Percentiles rank a stretch among this genome's conserved stretches.
These are phyloP conservation scores for Laterallus jamaicensis DNA, from an alignment of 2,113 vertebrate genomes.

Conservation along the genomic window DNA sequence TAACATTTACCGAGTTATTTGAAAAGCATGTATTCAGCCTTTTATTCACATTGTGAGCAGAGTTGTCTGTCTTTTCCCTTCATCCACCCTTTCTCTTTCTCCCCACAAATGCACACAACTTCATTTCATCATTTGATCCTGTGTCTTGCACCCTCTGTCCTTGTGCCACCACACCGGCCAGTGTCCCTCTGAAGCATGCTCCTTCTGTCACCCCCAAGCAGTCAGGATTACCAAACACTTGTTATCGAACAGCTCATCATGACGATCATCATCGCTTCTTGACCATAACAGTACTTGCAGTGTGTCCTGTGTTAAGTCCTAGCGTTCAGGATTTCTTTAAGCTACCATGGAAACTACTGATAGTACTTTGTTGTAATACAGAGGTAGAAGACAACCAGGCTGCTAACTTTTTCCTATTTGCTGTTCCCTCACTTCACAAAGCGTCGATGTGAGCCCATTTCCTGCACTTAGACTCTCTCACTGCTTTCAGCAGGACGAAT, in stretches of 20 bases:
- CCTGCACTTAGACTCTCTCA: background rate
- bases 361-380: background rate
- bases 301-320: background rate
- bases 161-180: background rate
- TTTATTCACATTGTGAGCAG: background rate
- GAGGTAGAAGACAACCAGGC: background rate
- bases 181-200: background rate
- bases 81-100: background rate
- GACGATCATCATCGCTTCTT: background rate
- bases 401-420: background rate
- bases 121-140: background rate
- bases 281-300: background rate
- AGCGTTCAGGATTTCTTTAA: background rate
- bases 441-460: background rate
- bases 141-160: rapidly evolving
- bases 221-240: background rate
- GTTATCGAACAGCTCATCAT: background rate
- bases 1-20: background rate
- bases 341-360: background rate
- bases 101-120: background rate
- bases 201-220: background rate
- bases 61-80: background rate
- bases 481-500: background rate
- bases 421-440: background rate
- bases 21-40: background rate